Conservation (phyloP, 2,113 vertebrate species). For the Tychaedon coryphoeus region DNA sequence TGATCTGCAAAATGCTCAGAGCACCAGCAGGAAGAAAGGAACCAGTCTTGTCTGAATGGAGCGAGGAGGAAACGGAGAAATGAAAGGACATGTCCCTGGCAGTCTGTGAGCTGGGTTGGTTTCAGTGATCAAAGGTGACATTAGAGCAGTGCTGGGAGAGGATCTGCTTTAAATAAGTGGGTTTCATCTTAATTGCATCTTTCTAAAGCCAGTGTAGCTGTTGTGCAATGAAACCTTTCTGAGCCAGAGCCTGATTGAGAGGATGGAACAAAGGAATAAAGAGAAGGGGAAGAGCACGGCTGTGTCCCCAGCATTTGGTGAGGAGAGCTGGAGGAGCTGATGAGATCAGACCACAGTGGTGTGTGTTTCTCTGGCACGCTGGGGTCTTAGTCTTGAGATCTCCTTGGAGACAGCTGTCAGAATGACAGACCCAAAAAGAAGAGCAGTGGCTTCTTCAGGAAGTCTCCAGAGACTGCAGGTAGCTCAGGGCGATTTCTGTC, state of each 20-base stretch:
- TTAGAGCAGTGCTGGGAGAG: neutral
- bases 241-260: neutral
- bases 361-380: neutral
- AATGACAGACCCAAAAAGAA: neutral
- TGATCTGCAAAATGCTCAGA: neutral
- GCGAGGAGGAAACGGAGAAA: neutral
- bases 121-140: conserved; percentile 45
- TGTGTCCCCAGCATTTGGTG: neutral
- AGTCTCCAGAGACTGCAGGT: neutral
- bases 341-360: neutral
- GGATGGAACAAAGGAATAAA: neutral
- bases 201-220: neutral
- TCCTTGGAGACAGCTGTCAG: neutral
- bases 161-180: conserved; percentile 29
- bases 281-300: neutral
- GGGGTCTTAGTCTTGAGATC: neutral
- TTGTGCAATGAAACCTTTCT: neutral
- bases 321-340: neutral
- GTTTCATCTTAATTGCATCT: conserved; percentile 50
- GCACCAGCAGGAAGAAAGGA: neutral
- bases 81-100: neutral
- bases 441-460: neutral
- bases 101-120: neutral
- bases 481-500: neutral
- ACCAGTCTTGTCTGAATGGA: neutral